Evolutionary conservation across 2,113 vertebrate species (phyloP).

Genomic region (Dascyllus trimaculatus): DNA sequence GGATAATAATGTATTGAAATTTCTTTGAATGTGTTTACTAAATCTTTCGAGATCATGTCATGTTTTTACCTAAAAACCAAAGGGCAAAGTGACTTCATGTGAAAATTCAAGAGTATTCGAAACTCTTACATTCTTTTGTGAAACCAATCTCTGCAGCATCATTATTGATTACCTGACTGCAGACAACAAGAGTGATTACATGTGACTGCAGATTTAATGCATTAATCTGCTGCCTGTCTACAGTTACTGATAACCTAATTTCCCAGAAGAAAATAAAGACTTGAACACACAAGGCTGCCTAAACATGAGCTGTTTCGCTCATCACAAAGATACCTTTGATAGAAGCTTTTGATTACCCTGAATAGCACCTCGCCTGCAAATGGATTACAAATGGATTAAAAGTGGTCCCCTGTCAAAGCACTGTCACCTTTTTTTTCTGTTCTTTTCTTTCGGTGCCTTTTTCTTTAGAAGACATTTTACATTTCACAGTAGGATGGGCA

Average conservation of each 20-base stretch:
- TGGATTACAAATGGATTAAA: conserved; percentile 15
- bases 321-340: not conserved
- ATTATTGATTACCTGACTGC: conserved; percentile 2
- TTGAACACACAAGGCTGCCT: not conserved
- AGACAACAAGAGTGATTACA: conserved; percentile 13
- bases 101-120: not conserved
- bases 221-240: conserved; percentile 5
- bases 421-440: not conserved
- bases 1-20: too few species aligned
- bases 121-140: conserved; percentile 7
- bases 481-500: not conserved
- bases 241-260: conserved; percentile 13
- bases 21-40: too few species aligned
- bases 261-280: conserved; percentile 15
- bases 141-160: not conserved
- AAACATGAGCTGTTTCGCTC: not conserved
- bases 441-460: not conserved
- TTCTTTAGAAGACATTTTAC: conserved; percentile 5
- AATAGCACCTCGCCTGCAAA: conserved; percentile 25
- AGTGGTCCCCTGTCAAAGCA: not conserved
- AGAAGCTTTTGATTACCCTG: not conserved
- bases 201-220: conserved; percentile 16
- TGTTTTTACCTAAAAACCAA: too few species aligned
- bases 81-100: not conserved
- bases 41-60: too few species aligned